Conservation (phyloP, 1,140 invertebrate species). For the Druon quercuslanigerum region DNA sequence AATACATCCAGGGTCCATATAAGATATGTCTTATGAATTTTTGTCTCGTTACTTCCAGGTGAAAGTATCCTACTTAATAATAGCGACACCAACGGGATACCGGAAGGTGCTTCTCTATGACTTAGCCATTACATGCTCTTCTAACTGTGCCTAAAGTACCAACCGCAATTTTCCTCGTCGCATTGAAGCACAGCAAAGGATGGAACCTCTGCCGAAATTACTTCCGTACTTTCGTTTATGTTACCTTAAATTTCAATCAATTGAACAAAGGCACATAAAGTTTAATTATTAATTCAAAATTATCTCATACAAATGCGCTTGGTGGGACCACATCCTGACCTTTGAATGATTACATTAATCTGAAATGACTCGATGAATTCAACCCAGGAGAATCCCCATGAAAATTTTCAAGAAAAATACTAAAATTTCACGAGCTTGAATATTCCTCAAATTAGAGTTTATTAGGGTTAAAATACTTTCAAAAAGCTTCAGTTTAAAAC, state of each 20-base stretch:
- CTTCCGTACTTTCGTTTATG: conserved; percentile 4
- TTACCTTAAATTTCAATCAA: background rate
- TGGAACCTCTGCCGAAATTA: background rate
- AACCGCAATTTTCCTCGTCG: background rate
- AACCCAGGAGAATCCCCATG: background rate
- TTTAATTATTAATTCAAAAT: no score
- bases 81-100: conserved; percentile 7
- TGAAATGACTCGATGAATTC: background rate
- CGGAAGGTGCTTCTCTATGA: conserved; percentile 10
- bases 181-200: background rate
- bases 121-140: background rate
- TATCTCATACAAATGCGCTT: background rate
- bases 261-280: no score
- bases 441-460: no score
- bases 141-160: background rate
- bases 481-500: background rate
- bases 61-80: conserved; percentile 25
- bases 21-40: conserved; percentile 35
- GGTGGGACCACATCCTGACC: background rate
- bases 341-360: background rate
- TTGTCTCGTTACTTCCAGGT: conserved; percentile 37
- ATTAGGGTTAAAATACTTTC: no score
- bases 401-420: no score
- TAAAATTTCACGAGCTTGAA: no score
- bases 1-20: conserved; percentile 17